Conservation (phyloP, 2,888 invertebrate genomes). For the Stramonita haemastoma region DNA sequence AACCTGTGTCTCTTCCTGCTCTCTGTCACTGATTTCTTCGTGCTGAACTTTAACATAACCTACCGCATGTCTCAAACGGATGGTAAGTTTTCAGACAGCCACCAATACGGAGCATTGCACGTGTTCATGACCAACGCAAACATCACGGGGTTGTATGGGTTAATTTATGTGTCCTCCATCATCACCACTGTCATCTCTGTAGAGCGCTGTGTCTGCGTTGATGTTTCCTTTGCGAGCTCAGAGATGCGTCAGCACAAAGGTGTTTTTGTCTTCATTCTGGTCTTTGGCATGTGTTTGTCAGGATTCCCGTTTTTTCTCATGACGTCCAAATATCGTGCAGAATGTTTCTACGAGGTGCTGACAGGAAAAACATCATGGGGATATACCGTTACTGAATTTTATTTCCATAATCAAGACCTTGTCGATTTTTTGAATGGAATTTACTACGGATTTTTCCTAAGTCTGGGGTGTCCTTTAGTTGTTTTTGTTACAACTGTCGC, state of each 20-base stretch:
- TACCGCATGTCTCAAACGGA: not conserved
- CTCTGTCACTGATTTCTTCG: not conserved
- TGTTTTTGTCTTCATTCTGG: not conserved
- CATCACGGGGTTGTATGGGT: not conserved
- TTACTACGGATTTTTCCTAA: not conserved
- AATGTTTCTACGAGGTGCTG: not conserved
- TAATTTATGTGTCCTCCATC: not conserved
- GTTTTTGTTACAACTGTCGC: not conserved
- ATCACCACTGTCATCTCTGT: not conserved
- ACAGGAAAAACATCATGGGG: not conserved
- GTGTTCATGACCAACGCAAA: not conserved
- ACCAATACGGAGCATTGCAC: not conserved
- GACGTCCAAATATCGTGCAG: not conserved
- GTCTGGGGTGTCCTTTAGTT: not conserved
- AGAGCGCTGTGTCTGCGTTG: conserved; percentile 10
- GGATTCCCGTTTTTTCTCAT: not conserved
- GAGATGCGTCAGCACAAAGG: not conserved
- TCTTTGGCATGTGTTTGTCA: not conserved
- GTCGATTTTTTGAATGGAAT: not conserved
- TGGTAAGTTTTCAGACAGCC: not conserved
- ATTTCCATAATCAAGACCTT: not conserved
- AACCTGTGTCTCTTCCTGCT: conserved; percentile 10
- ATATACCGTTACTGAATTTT: not conserved
- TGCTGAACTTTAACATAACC: not conserved
- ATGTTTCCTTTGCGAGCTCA: not conserved